phyloP scores from a whole-genome alignment of 2,888 invertebrate genomes.

The Synergus japonicus region DNA sequence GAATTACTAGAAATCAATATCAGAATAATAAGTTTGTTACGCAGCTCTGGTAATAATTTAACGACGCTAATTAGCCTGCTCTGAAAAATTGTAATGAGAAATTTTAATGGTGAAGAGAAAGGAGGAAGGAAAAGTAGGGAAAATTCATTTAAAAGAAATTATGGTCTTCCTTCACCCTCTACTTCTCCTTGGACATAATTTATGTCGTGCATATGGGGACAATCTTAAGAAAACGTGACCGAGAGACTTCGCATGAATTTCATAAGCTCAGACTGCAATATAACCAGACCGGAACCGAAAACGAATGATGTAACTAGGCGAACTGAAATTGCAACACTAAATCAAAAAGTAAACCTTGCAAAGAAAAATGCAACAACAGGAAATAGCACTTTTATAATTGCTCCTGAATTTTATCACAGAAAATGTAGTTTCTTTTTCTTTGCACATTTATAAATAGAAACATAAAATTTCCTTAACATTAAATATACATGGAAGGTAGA shows the following conservation, averaged over 20 bases:
- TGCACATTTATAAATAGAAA: background rate
- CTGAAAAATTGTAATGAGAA: conserved; percentile 7
- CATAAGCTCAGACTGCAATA: conserved; percentile 16
- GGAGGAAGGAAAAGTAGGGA: conserved; percentile 1
- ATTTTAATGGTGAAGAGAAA: background rate
- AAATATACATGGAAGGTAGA: background rate
- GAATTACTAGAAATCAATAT: background rate
- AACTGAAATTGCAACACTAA: conserved; percentile 27
- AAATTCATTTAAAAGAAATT: conserved; percentile 31
- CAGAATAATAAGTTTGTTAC: background rate
- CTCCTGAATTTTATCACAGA: background rate
- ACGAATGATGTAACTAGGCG: background rate
- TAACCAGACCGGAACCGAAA: conserved; percentile 8
- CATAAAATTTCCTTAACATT: background rate
- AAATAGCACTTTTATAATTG: background rate
- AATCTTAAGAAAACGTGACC: conserved; percentile 22
- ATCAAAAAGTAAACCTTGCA: background rate
- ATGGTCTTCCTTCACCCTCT: background rate
- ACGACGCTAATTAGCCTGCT: conserved; percentile 7
- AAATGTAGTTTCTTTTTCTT: background rate
- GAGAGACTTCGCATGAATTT: conserved; percentile 28
- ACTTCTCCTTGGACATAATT: conserved; percentile 8
- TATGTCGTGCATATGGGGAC: conserved; percentile 23
- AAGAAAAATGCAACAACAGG: background rate
- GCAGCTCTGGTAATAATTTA: conserved; percentile 6